phyloP scores from a whole-genome alignment of 2,797 vertebrate genomes.

The Pseudochirops corinnae region DNA sequence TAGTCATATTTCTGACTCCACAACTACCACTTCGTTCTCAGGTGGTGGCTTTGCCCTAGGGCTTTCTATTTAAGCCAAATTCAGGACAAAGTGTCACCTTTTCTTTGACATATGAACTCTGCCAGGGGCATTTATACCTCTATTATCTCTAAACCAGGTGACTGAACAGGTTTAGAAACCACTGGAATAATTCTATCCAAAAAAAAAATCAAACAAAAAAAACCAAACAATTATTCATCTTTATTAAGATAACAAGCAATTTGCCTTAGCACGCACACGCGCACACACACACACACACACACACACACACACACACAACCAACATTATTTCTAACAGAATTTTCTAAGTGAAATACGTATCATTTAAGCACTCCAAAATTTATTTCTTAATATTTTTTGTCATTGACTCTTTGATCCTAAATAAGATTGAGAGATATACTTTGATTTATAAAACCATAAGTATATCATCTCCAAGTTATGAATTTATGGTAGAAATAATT shows the following conservation, averaged over 20 bases:
- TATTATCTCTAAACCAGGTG: neutral
- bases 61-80: neutral
- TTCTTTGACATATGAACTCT: neutral
- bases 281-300: too few relatives aligned
- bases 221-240: neutral
- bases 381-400: neutral
- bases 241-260: neutral
- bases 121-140: neutral
- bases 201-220: neutral
- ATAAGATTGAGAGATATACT: neutral
- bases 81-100: neutral
- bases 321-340: neutral
- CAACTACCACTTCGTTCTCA: neutral
- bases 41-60: neutral
- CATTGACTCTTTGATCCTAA: neutral
- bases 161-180: neutral
- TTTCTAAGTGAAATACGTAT: neutral
- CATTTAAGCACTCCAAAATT: slow-evolving; percentile 13
- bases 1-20: neutral
- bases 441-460: slow-evolving; percentile 22
- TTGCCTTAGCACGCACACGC: neutral
- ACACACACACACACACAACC: too few relatives aligned
- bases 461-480: slow-evolving; percentile 1
- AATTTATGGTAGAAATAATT: neutral
- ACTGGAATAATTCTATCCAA: neutral